Evolutionary conservation across 2,113 vertebrate genomes (phyloP).

Genomic region (Electrona antarctica): DNA sequence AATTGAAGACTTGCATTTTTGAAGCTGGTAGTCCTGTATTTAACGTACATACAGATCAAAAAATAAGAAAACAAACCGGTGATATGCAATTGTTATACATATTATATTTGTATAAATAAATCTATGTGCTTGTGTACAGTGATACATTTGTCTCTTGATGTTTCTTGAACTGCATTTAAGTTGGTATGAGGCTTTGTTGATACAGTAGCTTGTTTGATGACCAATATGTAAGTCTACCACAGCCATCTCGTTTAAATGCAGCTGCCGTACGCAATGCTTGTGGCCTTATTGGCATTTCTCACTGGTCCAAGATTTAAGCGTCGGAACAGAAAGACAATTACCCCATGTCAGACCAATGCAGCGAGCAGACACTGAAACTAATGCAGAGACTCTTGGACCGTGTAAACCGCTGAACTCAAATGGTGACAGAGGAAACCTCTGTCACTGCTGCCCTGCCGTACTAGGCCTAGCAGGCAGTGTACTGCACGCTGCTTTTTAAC

Average conservation of each 20-base stretch:
- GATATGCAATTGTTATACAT: constrained; percentile 86
- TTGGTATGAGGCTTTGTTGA: background rate
- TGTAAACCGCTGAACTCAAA: constrained; percentile 27
- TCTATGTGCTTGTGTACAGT: constrained; percentile 79
- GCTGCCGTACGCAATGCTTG: no score
- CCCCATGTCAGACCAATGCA: constrained; percentile 30
- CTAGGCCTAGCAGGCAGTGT: no score
- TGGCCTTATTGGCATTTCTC: no score
- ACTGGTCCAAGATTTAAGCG: constrained; percentile 12
- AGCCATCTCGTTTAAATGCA: no score
- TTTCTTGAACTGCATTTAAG: background rate
- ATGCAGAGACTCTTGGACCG: constrained; percentile 14
- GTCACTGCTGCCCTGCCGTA: no score
- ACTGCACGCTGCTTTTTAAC: no score
- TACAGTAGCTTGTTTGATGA: no score
- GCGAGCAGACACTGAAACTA: constrained; percentile 32
- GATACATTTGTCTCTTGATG: constrained; percentile 23
- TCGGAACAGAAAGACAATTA: constrained; percentile 35
- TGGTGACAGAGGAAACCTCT: constrained; percentile 4
- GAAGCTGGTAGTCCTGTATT: constrained; percentile 71
- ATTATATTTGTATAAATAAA: constrained; percentile 88
- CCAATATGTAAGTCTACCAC: no score
- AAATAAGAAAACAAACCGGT: constrained; percentile 69
- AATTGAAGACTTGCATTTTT: constrained; percentile 76
- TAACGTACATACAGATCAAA: constrained; percentile 61